phyloP scores from a whole-genome alignment of 2,113 vertebrate species.

The Colistium nudipinnis region DNA sequence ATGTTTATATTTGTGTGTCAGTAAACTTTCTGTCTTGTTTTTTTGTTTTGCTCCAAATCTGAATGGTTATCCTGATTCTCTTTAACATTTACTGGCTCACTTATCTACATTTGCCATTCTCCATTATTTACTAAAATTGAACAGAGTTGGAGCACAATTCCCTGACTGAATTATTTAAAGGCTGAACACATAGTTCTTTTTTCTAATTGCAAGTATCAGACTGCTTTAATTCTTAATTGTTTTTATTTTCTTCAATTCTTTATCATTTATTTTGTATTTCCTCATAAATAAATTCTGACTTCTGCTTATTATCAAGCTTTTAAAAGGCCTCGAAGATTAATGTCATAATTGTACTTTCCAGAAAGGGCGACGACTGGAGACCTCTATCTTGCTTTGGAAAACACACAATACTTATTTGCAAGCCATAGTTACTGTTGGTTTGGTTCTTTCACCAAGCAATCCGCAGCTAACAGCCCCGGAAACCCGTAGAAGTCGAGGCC shows the following conservation, averaged over 20 bases:
- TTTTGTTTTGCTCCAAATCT: constrained; percentile 2
- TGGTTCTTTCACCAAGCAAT: constrained; percentile 4
- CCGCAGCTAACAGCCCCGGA: constrained; percentile 3
- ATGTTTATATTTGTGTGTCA: too few relatives aligned
- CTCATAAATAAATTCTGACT: background rate
- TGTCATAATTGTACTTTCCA: background rate
- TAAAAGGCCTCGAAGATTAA: background rate
- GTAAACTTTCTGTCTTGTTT: background rate
- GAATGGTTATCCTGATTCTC: background rate
- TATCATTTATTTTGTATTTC: too few relatives aligned
- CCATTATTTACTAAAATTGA: background rate
- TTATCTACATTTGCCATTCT: background rate
- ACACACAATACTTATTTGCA: background rate
- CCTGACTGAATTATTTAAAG: background rate
- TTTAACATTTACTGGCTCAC: background rate
- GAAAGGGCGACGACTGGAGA: background rate
- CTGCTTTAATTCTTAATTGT: background rate
- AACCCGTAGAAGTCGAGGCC: background rate
- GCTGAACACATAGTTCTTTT: background rate
- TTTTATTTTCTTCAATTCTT: background rate
- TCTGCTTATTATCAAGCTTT: background rate
- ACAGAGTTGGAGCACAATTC: background rate
- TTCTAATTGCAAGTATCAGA: background rate
- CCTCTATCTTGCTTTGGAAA: background rate
- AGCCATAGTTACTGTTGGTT: background rate